Percentiles rank a stretch among this genome's conserved stretches.
Evolutionary conservation across 2,113 vertebrate species (phyloP).

Genomic region (Perca schrenkii): DNA sequence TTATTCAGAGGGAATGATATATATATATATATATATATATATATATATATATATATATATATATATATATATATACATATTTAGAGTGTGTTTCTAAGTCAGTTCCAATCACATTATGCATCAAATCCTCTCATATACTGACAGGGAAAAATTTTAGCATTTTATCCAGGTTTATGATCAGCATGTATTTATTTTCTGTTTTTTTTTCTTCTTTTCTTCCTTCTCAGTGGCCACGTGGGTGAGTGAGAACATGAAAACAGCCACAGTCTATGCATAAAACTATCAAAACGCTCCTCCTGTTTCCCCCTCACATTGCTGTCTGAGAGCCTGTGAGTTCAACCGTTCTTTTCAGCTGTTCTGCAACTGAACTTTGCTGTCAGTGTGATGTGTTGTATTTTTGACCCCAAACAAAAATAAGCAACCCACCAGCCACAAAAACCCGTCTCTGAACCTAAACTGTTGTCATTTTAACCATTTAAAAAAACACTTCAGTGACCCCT

Average conservation of each 20-base stretch:
- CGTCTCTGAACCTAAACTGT: slow-evolving; percentile 38
- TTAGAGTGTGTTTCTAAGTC: slow-evolving; percentile 21
- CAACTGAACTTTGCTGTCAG: slow-evolving; percentile 41
- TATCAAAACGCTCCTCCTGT: slow-evolving; percentile 39
- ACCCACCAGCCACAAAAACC: slow-evolving; percentile 22
- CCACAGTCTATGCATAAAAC: slow-evolving; percentile 75
- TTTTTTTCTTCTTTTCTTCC: slow-evolving; percentile 27
- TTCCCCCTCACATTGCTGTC: slow-evolving; percentile 41
- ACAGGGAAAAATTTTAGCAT: slow-evolving; percentile 4
- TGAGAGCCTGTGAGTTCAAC: slow-evolving; percentile 39
- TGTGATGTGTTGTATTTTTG: slow-evolving; percentile 67
- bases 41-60: no score
- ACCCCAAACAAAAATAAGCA: slow-evolving; percentile 15
- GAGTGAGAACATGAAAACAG: slow-evolving; percentile 71
- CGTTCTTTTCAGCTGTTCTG: not conserved
- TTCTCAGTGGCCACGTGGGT: slow-evolving; percentile 79
- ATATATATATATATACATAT: no score
- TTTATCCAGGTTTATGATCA: slow-evolving; percentile 36
- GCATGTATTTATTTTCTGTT: slow-evolving; percentile 24
- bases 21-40: no score
- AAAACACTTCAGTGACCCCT: slow-evolving; percentile 10
- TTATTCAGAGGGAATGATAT: slow-evolving; percentile 11
- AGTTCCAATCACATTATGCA: slow-evolving; percentile 2
- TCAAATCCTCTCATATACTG: not conserved
- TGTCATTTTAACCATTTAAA: slow-evolving; percentile 21